Percentiles rank a stretch among this genome's conserved stretches.
These are phyloP conservation scores for Tragelaphus scriptus DNA, from an alignment of 2,113 vertebrate genomes.

Conservation along the genomic window DNA sequence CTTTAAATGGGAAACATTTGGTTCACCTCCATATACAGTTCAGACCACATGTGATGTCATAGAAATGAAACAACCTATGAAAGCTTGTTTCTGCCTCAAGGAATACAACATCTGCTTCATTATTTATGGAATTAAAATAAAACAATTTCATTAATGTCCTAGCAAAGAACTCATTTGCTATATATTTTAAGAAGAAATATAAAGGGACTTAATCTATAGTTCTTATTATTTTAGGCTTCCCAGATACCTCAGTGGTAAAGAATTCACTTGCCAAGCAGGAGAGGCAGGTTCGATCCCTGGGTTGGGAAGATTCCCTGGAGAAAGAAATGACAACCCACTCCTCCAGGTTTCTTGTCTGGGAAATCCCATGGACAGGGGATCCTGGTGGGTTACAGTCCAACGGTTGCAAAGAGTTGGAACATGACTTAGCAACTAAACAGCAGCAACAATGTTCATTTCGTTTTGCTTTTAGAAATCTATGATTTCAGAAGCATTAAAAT, in stretches of 20 bases:
- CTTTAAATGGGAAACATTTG: conserved; percentile 71
- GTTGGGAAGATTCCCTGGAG: background rate
- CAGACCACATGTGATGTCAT: conserved; percentile 69
- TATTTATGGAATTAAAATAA: background rate
- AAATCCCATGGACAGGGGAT: background rate
- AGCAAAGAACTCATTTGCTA: background rate
- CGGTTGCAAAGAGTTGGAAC: background rate
- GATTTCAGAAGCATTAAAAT: background rate
- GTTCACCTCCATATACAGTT: conserved; percentile 44
- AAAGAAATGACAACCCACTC: background rate
- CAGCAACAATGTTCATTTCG: background rate
- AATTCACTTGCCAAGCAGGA: background rate
- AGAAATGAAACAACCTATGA: conserved; percentile 63
- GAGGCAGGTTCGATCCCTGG: background rate
- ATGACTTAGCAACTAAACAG: background rate
- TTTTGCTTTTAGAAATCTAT: conserved; percentile 55
- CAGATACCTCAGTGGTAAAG: background rate
- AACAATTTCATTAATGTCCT: conserved; percentile 45
- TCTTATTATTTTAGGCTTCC: conserved; percentile 19
- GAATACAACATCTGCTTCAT: conserved; percentile 49
- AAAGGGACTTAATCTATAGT: background rate
- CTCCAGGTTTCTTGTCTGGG: background rate
- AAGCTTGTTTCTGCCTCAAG: conserved; percentile 57
- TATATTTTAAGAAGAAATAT: background rate
- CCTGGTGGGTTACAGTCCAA: background rate